These are phyloP conservation scores for Drosophila asahinai DNA, from an alignment of 1,140 invertebrate genomes.

Conservation along the genomic window DNA sequence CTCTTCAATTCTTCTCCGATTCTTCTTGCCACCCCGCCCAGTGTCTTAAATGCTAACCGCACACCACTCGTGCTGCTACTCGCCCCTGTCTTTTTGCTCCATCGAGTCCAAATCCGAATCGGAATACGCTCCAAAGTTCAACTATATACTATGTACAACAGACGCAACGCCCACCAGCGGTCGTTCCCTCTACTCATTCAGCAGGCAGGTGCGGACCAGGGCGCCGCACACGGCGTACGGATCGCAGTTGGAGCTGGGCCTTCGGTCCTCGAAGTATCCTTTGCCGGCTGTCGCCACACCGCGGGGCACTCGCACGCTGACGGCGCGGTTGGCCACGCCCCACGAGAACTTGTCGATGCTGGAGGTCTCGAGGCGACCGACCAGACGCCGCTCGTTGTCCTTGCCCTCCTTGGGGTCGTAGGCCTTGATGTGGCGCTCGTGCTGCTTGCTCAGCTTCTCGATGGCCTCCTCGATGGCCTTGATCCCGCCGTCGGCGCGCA, in stretches of 20 bases:
- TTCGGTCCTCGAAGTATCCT: conserved; percentile 94
- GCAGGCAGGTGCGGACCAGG: conserved; percentile 90
- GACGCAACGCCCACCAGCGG: conserved; percentile 22
- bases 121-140: conserved; percentile 19
- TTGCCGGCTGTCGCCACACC: conserved; percentile 91
- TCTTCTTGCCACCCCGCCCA: conserved; percentile 25
- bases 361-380: conserved; percentile 92
- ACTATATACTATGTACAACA: conserved; percentile 49
- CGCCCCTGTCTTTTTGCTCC: conserved; percentile 39
- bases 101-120: conserved; percentile 6
- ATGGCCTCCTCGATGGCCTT: conserved; percentile 91
- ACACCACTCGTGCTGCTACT: conserved; percentile 18
- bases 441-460: conserved; percentile 92
- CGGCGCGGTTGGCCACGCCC: conserved; percentile 90
- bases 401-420: conserved; percentile 95
- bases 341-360: conserved; percentile 93
- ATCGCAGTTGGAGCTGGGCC: conserved; percentile 95
- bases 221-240: conserved; percentile 91
- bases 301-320: conserved; percentile 91
- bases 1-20: not conserved
- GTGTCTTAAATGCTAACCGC: conserved; percentile 41
- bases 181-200: conserved; percentile 82
- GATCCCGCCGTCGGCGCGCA: conserved; percentile 92
- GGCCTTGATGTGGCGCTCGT: conserved; percentile 94
- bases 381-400: conserved; percentile 93